A percentile compares a stretch with the other conserved stretches of the same genome.
Evolutionary conservation across 2,888 invertebrate genomes (phyloP).

Genomic region (Eristalis intricaria): DNA sequence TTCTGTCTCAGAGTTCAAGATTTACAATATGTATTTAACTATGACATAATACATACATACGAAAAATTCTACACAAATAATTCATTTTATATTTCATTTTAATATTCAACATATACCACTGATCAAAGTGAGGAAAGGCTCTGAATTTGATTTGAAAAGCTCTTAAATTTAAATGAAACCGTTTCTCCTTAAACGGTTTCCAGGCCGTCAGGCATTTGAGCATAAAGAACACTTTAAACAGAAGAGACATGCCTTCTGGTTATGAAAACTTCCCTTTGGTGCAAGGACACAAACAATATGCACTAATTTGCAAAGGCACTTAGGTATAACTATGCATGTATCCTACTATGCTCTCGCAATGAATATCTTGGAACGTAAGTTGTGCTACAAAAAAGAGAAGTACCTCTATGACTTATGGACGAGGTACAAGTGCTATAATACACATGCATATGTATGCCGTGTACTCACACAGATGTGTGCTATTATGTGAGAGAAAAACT

Average conservation of each 20-base stretch:
- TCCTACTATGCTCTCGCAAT: neutral
- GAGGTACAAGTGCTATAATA: no score
- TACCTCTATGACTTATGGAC: neutral
- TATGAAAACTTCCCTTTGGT: neutral
- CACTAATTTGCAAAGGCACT: conserved; percentile 7
- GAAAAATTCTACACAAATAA: neutral
- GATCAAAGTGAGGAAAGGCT: neutral
- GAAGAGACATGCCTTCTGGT: neutral
- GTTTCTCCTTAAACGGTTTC: neutral
- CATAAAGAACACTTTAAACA: neutral
- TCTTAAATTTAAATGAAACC: neutral
- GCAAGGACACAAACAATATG: neutral
- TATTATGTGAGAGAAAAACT: neutral
- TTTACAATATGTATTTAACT: no score
- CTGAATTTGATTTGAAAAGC: neutral
- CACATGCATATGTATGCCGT: neutral
- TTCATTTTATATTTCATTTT: neutral
- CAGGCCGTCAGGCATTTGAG: neutral
- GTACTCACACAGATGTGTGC: neutral
- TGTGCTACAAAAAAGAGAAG: conserved; percentile 16
- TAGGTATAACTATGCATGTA: neutral
- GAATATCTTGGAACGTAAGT: neutral
- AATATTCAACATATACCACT: neutral
- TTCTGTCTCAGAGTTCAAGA: no score
- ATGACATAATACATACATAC: no score